Conservation (phyloP, 2,888 invertebrate species). For the Parapristionchus giblindavisi region DNA sequence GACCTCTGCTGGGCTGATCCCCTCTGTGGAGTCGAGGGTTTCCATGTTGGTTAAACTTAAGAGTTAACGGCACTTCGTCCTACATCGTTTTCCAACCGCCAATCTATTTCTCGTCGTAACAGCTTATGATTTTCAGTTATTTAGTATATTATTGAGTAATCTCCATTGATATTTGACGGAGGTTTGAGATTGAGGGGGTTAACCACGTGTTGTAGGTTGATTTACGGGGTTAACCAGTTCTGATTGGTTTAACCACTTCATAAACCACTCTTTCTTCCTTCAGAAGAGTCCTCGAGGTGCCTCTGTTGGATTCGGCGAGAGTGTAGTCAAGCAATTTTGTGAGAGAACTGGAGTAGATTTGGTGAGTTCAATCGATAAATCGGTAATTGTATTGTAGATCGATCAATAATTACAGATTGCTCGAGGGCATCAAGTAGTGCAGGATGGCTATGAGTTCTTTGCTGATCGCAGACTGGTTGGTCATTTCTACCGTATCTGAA, state of each 20-base stretch:
- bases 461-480: conserved; percentile 41
- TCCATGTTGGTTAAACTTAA: conserved; percentile 22
- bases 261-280: conserved; percentile 19
- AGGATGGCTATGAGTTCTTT: conserved; percentile 56
- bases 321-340: conserved; percentile 73
- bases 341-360: conserved; percentile 73
- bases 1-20: conserved; percentile 55
- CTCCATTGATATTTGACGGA: no score
- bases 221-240: no score
- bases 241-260: no score
- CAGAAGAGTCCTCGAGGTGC: conserved; percentile 71
- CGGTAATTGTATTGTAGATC: neutral
- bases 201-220: no score
- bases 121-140: neutral
- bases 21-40: conserved; percentile 38
- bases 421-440: conserved; percentile 73
- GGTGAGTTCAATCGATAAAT: conserved; percentile 4
- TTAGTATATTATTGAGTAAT: neutral
- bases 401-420: conserved; percentile 68
- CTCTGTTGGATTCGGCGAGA: conserved; percentile 74
- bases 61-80: neutral
- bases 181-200: no score
- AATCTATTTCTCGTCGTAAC: neutral
- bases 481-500: neutral
- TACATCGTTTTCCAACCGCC: neutral